These are phyloP conservation scores for Wasmannia auropunctata DNA, from an alignment of 1,140 invertebrate genomes.

Conservation along the genomic window DNA sequence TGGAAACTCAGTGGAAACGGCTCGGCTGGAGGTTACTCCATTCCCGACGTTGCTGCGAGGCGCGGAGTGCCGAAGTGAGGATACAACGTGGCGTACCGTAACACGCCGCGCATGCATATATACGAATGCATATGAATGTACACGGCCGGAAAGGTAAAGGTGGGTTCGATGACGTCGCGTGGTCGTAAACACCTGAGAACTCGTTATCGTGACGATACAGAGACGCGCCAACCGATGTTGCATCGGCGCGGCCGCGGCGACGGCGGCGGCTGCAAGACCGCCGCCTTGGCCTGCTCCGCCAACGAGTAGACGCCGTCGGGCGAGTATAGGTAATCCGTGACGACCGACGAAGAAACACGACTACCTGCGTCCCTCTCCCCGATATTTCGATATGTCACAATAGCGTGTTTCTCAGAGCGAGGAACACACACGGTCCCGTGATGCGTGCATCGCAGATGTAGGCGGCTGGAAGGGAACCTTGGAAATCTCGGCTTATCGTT, in stretches of 20 bases:
- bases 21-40: conserved; percentile 10
- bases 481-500: no score
- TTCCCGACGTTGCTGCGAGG: conserved; percentile 44
- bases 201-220: conserved; percentile 52
- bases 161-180: conserved; percentile 65
- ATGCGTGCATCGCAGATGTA: not conserved
- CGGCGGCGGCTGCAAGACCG: no score
- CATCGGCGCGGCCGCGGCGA: conserved; percentile 16
- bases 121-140: conserved; percentile 34
- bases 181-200: conserved; percentile 65
- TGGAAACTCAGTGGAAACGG: not conserved
- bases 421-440: not conserved
- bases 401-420: not conserved
- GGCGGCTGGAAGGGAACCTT: not conserved
- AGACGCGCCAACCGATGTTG: conserved; percentile 40
- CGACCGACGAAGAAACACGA: not conserved
- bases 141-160: conserved; percentile 56
- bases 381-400: not conserved
- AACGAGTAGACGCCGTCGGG: conserved; percentile 45
- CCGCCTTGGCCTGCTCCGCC: not conserved
- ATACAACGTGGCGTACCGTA: conserved; percentile 47
- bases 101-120: conserved; percentile 28
- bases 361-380: not conserved
- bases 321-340: conserved; percentile 24
- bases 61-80: conserved; percentile 25